Base-by-base conservation (phyloP, 2,888 invertebrate genomes). In the Agriopis leucophaearia region DNA sequence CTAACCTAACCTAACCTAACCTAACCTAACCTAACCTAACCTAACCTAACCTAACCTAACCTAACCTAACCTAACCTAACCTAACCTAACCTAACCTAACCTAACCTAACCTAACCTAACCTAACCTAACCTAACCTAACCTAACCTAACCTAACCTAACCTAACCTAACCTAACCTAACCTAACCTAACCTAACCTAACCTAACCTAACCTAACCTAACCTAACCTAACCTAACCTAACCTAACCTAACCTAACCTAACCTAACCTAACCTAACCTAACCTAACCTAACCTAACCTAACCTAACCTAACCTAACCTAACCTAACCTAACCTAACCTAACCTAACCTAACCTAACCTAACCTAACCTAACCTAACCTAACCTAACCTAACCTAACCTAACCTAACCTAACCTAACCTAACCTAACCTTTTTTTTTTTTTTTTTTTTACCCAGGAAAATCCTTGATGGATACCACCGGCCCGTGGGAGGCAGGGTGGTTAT, bases 221-320 rank as follows among this genome's bases (percentile, higher is more conserved):
- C 73, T 71, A 71, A 73, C 73, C 73, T 73, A 72, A 73, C 73
- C 73, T 74, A 71, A 74, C 73, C 75, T 73, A 72, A 75, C 71
- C 75, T 75, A 73, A 73, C 73, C 75, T 73, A 73, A 73, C 74
- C 72, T 74, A 73, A 72, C 74, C 71, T 72, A 70, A 71, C 71
- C 70, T 71, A 68, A 68, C 64, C 68, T 66, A 66, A 66, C 63
- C 68, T 67, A 70, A 71, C 73, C 73, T 69, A 71, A 71, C 74
- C 72, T 71, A 72, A 71, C 72, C 69, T 70, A 70, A 71, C 73
- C 70, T 71, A 71, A 71, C 71, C 73, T 71, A 72, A 73, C 75
- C 75, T 72, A 72, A 72, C 72, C 72, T 72, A 72, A 72, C 73
- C 73, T 73, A 66, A 68, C 68, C 68, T 71, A 68, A 68, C 68